phyloP scores from a whole-genome alignment of 1,140 invertebrate genomes.

The Steinernema feltiae region DNA sequence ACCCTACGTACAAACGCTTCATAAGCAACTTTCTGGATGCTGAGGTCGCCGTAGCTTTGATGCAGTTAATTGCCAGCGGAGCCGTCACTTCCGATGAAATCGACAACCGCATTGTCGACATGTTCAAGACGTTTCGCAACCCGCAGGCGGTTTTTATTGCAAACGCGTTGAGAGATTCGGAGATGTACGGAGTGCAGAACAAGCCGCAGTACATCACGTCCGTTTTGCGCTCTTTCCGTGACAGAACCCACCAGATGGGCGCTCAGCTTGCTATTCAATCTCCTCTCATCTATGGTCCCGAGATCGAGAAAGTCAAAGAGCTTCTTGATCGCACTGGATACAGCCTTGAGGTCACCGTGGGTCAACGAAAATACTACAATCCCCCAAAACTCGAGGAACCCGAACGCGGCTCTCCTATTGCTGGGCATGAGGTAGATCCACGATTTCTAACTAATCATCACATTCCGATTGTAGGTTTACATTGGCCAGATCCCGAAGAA shows the following conservation, averaged over 20 bases:
- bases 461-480: conserved; percentile 70
- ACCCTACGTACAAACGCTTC: conserved; percentile 9
- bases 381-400: conserved; percentile 83
- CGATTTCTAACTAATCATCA: background rate
- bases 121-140: conserved; percentile 43
- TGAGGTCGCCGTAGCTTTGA: conserved; percentile 32
- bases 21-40: conserved; percentile 29
- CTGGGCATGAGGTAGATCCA: conserved; percentile 77
- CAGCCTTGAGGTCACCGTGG: conserved; percentile 92
- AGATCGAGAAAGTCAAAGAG: conserved; percentile 39
- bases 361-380: conserved; percentile 94
- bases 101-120: conserved; percentile 52
- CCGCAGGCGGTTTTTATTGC: conserved; percentile 50
- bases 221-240: conserved; percentile 52
- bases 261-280: conserved; percentile 34
- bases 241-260: conserved; percentile 46
- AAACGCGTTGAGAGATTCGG: conserved; percentile 48
- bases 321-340: conserved; percentile 87
- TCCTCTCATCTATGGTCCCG: conserved; percentile 50
- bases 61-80: conserved; percentile 27
- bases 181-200: conserved; percentile 54
- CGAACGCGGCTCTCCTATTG: conserved; percentile 69
- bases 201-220: conserved; percentile 55
- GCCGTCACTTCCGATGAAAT: conserved; percentile 45
- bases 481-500: conserved; percentile 99